phyloP scores from a whole-genome alignment of 2,888 invertebrate genomes.

The Pseudoips prasinana region DNA sequence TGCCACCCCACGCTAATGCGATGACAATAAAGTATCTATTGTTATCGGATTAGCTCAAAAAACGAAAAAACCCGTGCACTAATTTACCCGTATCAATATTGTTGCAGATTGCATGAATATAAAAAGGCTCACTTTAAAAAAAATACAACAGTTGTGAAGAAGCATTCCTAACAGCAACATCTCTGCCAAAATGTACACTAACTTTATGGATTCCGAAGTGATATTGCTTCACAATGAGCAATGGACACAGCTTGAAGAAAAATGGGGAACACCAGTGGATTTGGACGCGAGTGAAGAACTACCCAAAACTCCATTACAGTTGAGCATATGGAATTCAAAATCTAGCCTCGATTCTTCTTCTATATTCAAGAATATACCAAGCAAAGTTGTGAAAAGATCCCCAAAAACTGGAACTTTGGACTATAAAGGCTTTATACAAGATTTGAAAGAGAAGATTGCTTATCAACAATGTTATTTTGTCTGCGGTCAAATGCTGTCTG shows the following conservation, averaged over 20 bases:
- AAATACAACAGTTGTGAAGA: conserved; percentile 24
- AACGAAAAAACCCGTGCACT: no score
- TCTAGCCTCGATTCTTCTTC: conserved; percentile 67
- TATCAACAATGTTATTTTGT: conserved; percentile 28
- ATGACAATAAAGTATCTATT: no score
- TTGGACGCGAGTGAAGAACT: conserved; percentile 50
- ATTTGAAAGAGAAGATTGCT: conserved; percentile 42
- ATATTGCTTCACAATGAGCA: conserved; percentile 64
- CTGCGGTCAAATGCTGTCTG: conserved; percentile 58
- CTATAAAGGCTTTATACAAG: conserved; percentile 59
- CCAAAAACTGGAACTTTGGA: conserved; percentile 51
- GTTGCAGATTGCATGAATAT: no score
- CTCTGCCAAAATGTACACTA: conserved; percentile 22
- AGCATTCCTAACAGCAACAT: background rate
- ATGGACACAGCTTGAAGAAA: conserved; percentile 62
- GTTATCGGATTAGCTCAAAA: no score
- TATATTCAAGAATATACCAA: conserved; percentile 55
- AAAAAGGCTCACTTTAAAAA: no score
- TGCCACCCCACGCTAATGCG: no score
- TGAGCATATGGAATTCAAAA: conserved; percentile 56
- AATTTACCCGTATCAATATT: no score
- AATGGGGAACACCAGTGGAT: conserved; percentile 66
- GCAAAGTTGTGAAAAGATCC: conserved; percentile 47
- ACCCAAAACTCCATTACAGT: conserved; percentile 6
- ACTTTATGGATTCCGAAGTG: conserved; percentile 53